Conservation (phyloP, 2,113 vertebrate genomes). For the Odocoileus hemionus region DNA sequence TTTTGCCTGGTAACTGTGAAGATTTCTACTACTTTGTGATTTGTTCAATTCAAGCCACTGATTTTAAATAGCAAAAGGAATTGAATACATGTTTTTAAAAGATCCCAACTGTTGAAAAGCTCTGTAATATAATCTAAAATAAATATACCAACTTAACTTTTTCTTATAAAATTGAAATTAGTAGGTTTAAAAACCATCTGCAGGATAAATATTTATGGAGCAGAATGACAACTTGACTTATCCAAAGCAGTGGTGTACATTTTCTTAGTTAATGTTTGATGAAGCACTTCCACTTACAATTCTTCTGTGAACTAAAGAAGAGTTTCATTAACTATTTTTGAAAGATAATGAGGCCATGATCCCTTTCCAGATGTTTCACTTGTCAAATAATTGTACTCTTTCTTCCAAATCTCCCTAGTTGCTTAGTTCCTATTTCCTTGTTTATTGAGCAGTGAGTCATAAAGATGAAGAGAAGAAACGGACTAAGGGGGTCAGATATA, state of each 20-base stretch:
- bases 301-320: conserved; percentile 56
- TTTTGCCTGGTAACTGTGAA: neutral
- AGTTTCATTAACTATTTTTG: conserved; percentile 67
- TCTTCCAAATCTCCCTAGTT: conserved; percentile 40
- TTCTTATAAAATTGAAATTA: conserved; percentile 59
- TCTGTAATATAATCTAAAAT: conserved; percentile 70
- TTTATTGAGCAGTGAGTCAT: conserved; percentile 58
- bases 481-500: neutral
- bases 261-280: conserved; percentile 62
- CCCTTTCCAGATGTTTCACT: conserved; percentile 60
- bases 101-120: conserved; percentile 57
- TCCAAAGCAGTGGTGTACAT: conserved; percentile 47
- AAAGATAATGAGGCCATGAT: conserved; percentile 57
- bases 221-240: conserved; percentile 63
- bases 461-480: conserved; percentile 46
- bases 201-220: conserved; percentile 72
- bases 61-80: conserved; percentile 48
- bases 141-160: conserved; percentile 64
- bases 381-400: conserved; percentile 57
- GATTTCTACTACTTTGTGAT: neutral
- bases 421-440: conserved; percentile 54
- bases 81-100: conserved; percentile 55
- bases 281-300: conserved; percentile 54
- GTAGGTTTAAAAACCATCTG: conserved; percentile 65
- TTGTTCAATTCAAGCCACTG: conserved; percentile 2